Conservation (phyloP, 2,113 vertebrate species). For the Fregata magnificens region DNA sequence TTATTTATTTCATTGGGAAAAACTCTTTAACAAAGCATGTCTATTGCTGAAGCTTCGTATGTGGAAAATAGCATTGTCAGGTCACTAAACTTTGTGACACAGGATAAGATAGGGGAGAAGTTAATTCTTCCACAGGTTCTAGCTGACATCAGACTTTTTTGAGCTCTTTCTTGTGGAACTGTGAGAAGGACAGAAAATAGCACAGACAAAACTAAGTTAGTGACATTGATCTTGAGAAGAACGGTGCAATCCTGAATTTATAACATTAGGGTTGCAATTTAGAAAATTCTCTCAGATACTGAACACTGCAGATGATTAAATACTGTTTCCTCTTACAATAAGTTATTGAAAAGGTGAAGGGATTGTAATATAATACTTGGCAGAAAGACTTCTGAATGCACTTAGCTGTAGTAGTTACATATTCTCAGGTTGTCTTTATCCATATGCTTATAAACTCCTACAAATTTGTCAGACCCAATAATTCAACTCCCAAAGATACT, state of each 20-base stretch:
- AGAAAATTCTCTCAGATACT: background rate
- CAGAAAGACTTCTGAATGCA: slow-evolving; percentile 37
- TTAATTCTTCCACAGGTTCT: background rate
- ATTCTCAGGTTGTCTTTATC: slow-evolving; percentile 11
- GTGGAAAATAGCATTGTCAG: background rate
- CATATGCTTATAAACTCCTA: slow-evolving; percentile 15
- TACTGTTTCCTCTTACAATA: slow-evolving; percentile 12
- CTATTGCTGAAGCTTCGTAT: background rate
- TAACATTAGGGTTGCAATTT: slow-evolving; percentile 41
- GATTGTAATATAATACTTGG: slow-evolving; percentile 42
- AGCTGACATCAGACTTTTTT: background rate
- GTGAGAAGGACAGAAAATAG: slow-evolving; percentile 51
- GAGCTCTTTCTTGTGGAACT: background rate
- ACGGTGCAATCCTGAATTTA: slow-evolving; percentile 16
- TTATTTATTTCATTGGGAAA: background rate
- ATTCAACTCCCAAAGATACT: slow-evolving; percentile 26
- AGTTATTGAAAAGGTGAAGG: slow-evolving; percentile 55
- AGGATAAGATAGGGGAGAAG: background rate
- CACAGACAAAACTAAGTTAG: slow-evolving; percentile 17
- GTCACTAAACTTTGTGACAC: background rate
- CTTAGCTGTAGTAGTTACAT: background rate
- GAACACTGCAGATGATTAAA: slow-evolving; percentile 13
- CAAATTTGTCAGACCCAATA: background rate
- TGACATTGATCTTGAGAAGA: slow-evolving; percentile 41
- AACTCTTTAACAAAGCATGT: background rate